Base-by-base conservation (phyloP, 2,113 vertebrate species). In the Hemiscyllium ocellatum region DNA sequence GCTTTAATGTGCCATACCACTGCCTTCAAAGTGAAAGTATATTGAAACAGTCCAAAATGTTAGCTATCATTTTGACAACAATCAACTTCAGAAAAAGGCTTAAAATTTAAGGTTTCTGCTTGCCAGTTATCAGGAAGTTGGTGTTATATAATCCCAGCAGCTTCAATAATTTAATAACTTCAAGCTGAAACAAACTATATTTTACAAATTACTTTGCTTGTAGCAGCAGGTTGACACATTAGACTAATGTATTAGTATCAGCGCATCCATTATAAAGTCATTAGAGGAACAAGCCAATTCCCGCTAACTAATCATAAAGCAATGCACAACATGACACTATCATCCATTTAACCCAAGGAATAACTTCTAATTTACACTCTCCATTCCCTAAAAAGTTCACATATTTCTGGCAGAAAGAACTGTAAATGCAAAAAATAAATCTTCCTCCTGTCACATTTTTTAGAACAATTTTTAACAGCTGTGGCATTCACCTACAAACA, bases 381-480 rank as follows among this genome's bases (percentile, higher is more conserved):
- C 26, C 87, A 52, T 70, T 29, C 95, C 90, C 42, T 95, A 96
- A 33, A 95, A 97, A 95, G 68, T 80, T 95, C 87, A 56, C 96
- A 95, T 93, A 94, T 96, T 96, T 96, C 37, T 95, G 95, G 96
- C 95, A 96, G 87, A 85, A 97, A 96, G 96, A 70, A 65, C 85
- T 96, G 96, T 95, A 95, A 85, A 61, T 66, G 95, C 72, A 96
- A 96, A 95, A 96, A 96, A 96, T 96, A 97, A 97, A 97, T 97
- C 96, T 97, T 96, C 96, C 96, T 94, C 94, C 96, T 97, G 96
- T 96, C 96, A 96, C 96, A 95, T 95, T 96, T 96, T 76, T 65
- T 95, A 96, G 96, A 97, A 96, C 95, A 95, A 96, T 96, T 97
- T 97, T 96, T 95, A 96, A 96, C 96, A 97, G 69, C n/a, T 95